Evolutionary conservation across 1,140 invertebrate species (phyloP), one percentile per base, ranked within the genome.

Genomic region (Drosophila lowei): DNA sequence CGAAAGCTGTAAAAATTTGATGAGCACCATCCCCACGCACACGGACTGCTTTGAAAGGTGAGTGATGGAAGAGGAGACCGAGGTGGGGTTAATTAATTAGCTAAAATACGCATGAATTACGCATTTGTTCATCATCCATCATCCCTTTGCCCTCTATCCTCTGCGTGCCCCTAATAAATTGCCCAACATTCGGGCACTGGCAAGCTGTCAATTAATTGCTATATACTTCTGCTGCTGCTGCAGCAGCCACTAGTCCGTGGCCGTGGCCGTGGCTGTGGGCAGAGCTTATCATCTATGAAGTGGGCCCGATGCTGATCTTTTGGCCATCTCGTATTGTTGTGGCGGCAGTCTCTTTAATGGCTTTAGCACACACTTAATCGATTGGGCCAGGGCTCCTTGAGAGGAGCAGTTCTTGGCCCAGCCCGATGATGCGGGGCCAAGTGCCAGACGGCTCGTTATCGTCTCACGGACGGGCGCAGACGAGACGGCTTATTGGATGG

Each of bases 321-420:
- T 46, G 49, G 48, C 46, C 56, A 58, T 47, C 68, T 71, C 53
- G 75, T 66, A 70, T 73, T 64, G 50, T 70, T 72, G 56, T 64
- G 66, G 52, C 58, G 54, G 52, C 13, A 21, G 50, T 30, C 49
- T 54, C 72, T 72, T 79, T 47, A 73, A 63, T 55, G 53, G 48
- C 58, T 50, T 76, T 57, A 66, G 55, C 79, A 70, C 57, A 71
- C 60, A 76, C 79, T 72, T 85, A 85, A 85, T 85, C 77, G 80
- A 85, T 85, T 77, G 77, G 76, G 49, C 2, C 34, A 38, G 11
- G 1, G 34, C 11, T 13, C 11, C 34, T 38, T 13, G 11, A 38
- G 34, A 38, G 34, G 5, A 25, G 23, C 34, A 38, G 34, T 13
- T 9, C 34, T 11, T 30, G 30, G 30, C 38, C 28, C 67, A 60